These are phyloP conservation scores for Chionodraco myersi DNA, from an alignment of 2,113 vertebrate species.

Conservation along the genomic window DNA sequence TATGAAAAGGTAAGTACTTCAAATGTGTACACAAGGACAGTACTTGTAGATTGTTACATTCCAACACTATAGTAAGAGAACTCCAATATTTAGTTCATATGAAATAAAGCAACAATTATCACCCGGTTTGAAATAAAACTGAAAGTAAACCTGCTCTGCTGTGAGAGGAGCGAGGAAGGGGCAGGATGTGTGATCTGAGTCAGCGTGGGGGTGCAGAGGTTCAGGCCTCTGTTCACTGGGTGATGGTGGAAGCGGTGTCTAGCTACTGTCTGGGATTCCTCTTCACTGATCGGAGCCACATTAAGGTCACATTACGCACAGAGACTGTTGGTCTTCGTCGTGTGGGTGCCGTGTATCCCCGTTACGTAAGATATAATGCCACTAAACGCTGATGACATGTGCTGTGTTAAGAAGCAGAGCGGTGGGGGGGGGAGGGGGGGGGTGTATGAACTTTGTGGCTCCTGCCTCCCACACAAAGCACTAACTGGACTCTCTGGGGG, in stretches of 20 bases:
- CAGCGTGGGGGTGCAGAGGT: constrained; percentile 35
- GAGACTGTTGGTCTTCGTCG: rapidly evolving
- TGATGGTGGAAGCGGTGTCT: not conserved
- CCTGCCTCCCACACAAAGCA: not conserved
- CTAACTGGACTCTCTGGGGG: not conserved
- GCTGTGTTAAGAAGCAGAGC: not conserved
- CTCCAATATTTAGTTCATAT: no score
- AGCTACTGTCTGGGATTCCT: not conserved
- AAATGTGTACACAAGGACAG: no score
- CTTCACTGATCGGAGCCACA: not conserved
- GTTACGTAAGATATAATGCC: not conserved
- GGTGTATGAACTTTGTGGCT: not conserved
- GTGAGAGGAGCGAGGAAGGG: not conserved
- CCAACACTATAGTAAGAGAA: no score
- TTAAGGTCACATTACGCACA: rapidly evolving
- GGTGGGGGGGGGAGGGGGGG: no score
- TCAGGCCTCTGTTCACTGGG: not conserved
- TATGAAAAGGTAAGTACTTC: no score
- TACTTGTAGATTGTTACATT: no score
- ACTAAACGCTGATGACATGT: not conserved
- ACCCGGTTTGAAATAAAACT: not conserved
- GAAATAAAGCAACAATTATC: no score
- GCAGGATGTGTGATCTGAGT: constrained; percentile 12
- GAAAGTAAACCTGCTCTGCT: not conserved
- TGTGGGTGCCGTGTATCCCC: not conserved